Percentiles rank a stretch among this genome's conserved stretches.
Evolutionary conservation across 2,888 invertebrate genomes (phyloP).

Genomic region (Leptura quadrifasciata): DNA sequence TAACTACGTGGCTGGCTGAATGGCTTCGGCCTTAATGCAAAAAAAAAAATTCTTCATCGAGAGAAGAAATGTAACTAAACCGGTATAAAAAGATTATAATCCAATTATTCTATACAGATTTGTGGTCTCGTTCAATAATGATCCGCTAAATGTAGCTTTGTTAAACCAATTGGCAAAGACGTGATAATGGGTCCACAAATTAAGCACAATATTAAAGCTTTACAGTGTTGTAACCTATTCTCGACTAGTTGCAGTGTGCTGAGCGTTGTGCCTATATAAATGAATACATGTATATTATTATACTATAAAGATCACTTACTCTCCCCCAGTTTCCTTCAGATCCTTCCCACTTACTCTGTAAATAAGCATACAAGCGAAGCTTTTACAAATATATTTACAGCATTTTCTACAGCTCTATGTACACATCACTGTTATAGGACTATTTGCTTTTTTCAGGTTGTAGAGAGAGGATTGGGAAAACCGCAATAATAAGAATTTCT

Average conservation of each 20-base stretch:
- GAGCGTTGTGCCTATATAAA: conserved; percentile 30
- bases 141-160: conserved; percentile 30
- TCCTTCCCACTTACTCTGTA: conserved; percentile 70
- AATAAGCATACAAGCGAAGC: conserved; percentile 64
- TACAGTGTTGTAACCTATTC: conserved; percentile 33
- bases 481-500: not conserved
- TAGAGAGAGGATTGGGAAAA: not conserved
- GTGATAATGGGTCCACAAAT: conserved; percentile 39
- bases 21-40: too few species aligned
- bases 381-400: conserved; percentile 58
- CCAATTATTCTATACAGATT: conserved; percentile 5
- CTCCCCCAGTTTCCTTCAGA: conserved; percentile 69
- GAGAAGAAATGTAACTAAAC: not conserved
- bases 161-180: conserved; percentile 41
- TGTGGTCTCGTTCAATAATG: conserved; percentile 9
- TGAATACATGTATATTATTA: conserved; percentile 42
- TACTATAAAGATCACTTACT: conserved; percentile 64
- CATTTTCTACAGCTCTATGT: conserved; percentile 52
- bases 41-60: not conserved
- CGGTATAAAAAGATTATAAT: not conserved
- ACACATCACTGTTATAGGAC: conserved; percentile 19
- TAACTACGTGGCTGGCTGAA: too few species aligned
- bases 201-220: conserved; percentile 41
- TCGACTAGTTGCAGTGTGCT: conserved; percentile 38
- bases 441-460: conserved; percentile 10